Evolutionary conservation across 2,797 vertebrate species (phyloP).

Genomic region (Pelodytes ibericus): DNA sequence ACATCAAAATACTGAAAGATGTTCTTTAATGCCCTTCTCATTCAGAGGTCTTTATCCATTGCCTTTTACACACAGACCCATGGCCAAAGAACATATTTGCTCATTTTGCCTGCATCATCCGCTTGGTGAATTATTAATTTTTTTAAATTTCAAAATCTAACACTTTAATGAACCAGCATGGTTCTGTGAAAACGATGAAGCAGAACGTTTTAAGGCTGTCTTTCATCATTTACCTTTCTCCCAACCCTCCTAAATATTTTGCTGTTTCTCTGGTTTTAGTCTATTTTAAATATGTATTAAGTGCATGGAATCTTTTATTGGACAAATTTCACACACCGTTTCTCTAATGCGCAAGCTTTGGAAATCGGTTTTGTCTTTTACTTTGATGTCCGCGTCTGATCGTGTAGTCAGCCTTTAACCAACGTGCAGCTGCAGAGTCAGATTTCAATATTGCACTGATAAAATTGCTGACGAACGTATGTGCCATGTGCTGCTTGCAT

Average conservation of each 20-base stretch:
- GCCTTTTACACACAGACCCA: no score
- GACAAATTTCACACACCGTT: conserved; percentile 44
- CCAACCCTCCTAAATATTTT: background rate
- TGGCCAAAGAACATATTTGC: no score
- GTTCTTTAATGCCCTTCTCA: no score
- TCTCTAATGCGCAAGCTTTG: conserved; percentile 42
- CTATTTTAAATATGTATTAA: conserved; percentile 23
- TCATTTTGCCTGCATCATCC: background rate
- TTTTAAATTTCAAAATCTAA: background rate
- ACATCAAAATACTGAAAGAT: no score
- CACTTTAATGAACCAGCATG: background rate
- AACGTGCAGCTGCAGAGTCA: background rate
- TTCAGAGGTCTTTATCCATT: no score
- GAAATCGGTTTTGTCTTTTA: conserved; percentile 40
- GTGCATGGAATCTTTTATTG: conserved; percentile 45
- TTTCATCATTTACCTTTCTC: background rate
- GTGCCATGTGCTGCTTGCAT: background rate
- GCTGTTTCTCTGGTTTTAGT: conserved; percentile 38
- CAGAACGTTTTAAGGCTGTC: background rate
- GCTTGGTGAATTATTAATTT: background rate
- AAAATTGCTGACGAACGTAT: background rate
- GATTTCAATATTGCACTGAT: background rate
- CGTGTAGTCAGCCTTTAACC: conserved; percentile 13
- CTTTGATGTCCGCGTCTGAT: conserved; percentile 21
- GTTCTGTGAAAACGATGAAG: background rate